phyloP scores from a whole-genome alignment of 1,140 invertebrate species.

The Diabrotica undecimpunctata region DNA sequence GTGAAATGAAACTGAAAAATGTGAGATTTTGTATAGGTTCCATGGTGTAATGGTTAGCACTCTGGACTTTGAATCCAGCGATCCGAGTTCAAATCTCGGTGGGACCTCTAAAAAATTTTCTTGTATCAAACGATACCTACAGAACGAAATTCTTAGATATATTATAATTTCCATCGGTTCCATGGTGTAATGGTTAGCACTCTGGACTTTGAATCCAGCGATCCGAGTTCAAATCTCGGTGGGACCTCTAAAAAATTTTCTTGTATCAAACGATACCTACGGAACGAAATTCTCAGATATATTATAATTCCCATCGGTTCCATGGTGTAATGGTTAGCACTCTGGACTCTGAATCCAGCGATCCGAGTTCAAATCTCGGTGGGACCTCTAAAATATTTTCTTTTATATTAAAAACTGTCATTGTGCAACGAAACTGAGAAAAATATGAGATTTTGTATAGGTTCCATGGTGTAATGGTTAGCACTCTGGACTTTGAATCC shows the following conservation, averaged over 20 bases:
- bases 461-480: slow-evolving; percentile 42
- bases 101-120: slow-evolving; percentile 27
- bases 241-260: slow-evolving; percentile 7
- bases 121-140: too few species aligned
- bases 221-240: slow-evolving; percentile 43
- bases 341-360: slow-evolving; percentile 43
- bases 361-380: slow-evolving; percentile 42
- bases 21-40: slow-evolving; percentile 21
- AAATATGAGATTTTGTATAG: not conserved
- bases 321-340: slow-evolving; percentile 43
- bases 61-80: slow-evolving; percentile 45
- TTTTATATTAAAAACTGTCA: too few species aligned
- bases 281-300: too few species aligned
- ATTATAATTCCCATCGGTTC: not conserved
- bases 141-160: too few species aligned
- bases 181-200: too few species aligned
- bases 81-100: slow-evolving; percentile 45
- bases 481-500: slow-evolving; percentile 43
- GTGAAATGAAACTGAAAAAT: too few species aligned
- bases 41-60: slow-evolving; percentile 45
- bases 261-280: too few species aligned
- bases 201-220: slow-evolving; percentile 18
- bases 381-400: slow-evolving; percentile 8
- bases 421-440: too few species aligned
- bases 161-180: too few species aligned